Base-by-base conservation (phyloP, 1,140 invertebrate species). In the Antheraea mylitta region DNA sequence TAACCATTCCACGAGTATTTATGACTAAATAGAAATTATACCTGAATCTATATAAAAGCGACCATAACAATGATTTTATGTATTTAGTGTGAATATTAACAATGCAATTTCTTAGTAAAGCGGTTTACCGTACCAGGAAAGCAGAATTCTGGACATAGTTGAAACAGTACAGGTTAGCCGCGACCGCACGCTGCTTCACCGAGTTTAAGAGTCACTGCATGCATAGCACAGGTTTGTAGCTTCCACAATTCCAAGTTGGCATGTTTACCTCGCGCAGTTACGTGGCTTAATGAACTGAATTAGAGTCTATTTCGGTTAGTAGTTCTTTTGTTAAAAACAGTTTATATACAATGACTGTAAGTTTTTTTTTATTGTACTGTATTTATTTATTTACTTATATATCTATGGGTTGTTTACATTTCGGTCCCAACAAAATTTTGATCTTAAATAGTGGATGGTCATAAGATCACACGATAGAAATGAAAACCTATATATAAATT, bases 231-330 rank as follows among this genome's bases (percentile, higher is more conserved):
- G 61, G 53, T 67, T 30, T 30, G 60, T 64, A 67, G 42, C 58
- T 30, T 22, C 42, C 60, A 63, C 19, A 37, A 66, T 64, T 65
- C 58, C 71, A 76, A 80, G 69, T 76, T 76, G 69, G 71, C 59
- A 48, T 70, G 73, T 73, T 78, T 74, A 76, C 67, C 68, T 72
- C 69, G 64, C 60, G 71, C 70, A 69, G 75, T 76, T 74, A 79
- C 75, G 70, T 77, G 62, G 74, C 72, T 76, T 79, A 81, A 81
- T 81, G 75, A 77, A 81, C 75, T 72, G 65, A 74, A 76, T 78
- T 75, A 72, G 66, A 75, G 64, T 77, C 71, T 71, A 74, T 81
- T 79, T 74, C 77, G 42, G 63, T 60, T 64, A 73, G 66, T 58
- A 59, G 36, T 59, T 64, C 63, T 48, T 42, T 11, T 16, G 58